Evolutionary conservation across 1,140 invertebrate species (phyloP), one percentile per base, ranked within the genome.

Genomic region (Saccostrea glomerata): DNA sequence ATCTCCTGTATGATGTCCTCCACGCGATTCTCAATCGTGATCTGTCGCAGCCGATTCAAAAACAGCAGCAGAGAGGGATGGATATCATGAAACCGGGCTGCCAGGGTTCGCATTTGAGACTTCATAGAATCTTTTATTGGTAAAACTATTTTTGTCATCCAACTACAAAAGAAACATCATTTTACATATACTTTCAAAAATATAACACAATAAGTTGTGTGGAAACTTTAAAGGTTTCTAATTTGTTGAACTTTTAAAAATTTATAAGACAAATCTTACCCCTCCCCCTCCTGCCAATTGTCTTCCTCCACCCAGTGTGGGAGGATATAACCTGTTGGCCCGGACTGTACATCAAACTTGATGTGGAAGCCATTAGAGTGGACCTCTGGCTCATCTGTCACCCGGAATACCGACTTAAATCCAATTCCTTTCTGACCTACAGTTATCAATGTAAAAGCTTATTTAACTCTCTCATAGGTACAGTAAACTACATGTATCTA

Each of bases 341-440:
- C 94, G 90, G 91, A 93, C 58, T 91, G 91, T 0, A 93, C 93
- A 92, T 95, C 94, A 92, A 95, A 95, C 77, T 90, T 91, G 36
- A 95, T 93, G 84, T 95, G 94, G 90, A 92, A 95, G 11, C 94
- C 94, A 92, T 94, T 95, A 12, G 95, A 95, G 89, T 95, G 94
- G n/a, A 95, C 92, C 87, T 95, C 94, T 85, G 95, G 95, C 9
- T 86, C 63, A 86, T 94, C 93, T 40, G 94, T 94, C 11, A 95
- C 92, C 20, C 93, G 87, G 88, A 95, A 95, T 66, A 95, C 95
- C 0, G 95, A 95, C 88, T 95, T 95, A 91, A 95, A 95, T 9
- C 95, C 95, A 89, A 95, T 95, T 40, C 95, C 95, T 91, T 95
- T 95, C 87, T 95, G 94, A 89, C 94, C 94, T 95, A 88, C 55